A percentile compares a stretch with the other conserved stretches of the same genome.
Evolutionary conservation across 2,797 vertebrate species (phyloP).

Genomic region (Diplodus puntazzo): DNA sequence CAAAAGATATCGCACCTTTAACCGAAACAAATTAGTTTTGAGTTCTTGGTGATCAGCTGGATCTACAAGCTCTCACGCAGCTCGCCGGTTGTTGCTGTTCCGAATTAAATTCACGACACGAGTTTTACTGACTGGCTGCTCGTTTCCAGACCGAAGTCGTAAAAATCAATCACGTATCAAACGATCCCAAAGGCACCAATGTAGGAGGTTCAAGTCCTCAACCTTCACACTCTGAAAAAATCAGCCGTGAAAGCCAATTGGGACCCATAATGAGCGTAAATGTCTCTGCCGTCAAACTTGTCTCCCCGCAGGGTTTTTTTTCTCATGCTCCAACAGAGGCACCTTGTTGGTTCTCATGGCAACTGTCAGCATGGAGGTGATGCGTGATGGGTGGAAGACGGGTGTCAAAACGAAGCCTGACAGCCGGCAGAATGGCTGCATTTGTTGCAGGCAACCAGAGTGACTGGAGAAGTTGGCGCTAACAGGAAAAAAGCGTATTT

Average conservation of each 20-base stretch:
- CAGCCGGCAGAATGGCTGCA: constrained; percentile 15
- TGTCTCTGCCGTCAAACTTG: constrained; percentile 9
- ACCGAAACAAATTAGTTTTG: constrained; percentile 28
- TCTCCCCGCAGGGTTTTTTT: constrained; percentile 21
- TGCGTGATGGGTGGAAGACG: constrained; percentile 23
- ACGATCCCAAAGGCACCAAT: neutral
- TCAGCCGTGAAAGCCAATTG: constrained; percentile 34
- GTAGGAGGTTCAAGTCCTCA: neutral
- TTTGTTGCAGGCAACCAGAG: neutral
- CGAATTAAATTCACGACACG: neutral
- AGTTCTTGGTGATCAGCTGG: neutral
- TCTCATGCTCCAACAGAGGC: constrained; percentile 21
- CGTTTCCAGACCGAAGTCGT: neutral
- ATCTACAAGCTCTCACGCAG: neutral
- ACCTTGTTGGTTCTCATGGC: constrained; percentile 44
- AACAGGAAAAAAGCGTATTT: neutral
- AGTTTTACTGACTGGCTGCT: neutral
- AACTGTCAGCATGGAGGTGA: constrained; percentile 28
- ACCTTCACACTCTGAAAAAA: constrained; percentile 3
- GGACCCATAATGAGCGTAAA: constrained; percentile 27
- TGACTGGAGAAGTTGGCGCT: neutral
- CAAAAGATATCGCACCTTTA: constrained; percentile 15
- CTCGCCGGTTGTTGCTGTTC: neutral
- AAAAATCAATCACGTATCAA: neutral
- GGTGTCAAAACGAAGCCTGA: constrained; percentile 18